phyloP scores from a whole-genome alignment of 2,888 invertebrate species.

The Pyrrhia umbra region DNA sequence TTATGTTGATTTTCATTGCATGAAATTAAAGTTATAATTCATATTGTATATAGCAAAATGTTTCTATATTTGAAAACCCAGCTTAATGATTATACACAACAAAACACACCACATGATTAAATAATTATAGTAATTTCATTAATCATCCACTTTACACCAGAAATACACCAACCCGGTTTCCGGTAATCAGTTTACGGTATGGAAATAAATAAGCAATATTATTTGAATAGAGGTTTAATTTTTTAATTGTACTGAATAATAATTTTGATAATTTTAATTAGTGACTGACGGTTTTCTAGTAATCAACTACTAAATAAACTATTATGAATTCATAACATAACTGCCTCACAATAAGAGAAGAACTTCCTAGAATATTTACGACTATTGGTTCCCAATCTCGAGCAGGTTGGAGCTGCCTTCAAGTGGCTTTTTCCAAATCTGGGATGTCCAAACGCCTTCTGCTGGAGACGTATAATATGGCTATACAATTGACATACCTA shows the following conservation, averaged over 20 bases:
- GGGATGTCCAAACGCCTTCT: too few relatives aligned
- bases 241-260: neutral
- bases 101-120: neutral
- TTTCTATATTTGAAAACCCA: too few relatives aligned
- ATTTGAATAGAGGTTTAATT: constrained; percentile 10
- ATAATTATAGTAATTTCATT: constrained; percentile 16
- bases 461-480: too few relatives aligned
- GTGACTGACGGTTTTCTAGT: neutral
- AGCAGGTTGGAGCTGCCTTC: too few relatives aligned
- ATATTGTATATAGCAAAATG: too few relatives aligned
- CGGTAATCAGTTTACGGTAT: constrained; percentile 24
- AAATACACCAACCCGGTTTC: constrained; percentile 17
- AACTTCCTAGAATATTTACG: too few relatives aligned
- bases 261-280: neutral
- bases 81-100: neutral
- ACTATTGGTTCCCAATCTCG: too few relatives aligned
- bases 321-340: too few relatives aligned
- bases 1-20: neutral
- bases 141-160: constrained; percentile 12
- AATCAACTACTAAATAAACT: too few relatives aligned
- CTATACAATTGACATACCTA: too few relatives aligned
- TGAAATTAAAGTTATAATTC: neutral
- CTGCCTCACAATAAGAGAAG: too few relatives aligned
- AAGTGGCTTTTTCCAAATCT: too few relatives aligned
- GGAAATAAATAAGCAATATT: constrained; percentile 16